Conservation (phyloP, 2,113 vertebrate species). For the Hystrix brachyura region DNA sequence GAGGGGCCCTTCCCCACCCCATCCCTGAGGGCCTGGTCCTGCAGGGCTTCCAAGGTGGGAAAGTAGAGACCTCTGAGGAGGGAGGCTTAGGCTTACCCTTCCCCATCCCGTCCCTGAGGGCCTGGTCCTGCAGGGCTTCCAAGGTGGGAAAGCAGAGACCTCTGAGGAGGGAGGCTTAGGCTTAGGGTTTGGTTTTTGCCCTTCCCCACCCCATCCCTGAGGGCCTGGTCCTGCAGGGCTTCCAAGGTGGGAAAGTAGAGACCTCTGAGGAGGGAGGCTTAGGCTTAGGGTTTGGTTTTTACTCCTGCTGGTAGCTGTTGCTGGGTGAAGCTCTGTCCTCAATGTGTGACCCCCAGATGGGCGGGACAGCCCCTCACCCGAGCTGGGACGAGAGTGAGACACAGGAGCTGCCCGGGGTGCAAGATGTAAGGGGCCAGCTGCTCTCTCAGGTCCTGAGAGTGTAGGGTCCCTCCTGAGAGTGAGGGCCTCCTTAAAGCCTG, state of each 20-base stretch:
- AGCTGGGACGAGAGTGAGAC: neutral
- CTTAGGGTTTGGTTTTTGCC: neutral
- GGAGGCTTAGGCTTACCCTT: neutral
- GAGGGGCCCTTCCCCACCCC: neutral
- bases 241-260: neutral
- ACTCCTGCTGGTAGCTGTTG: neutral
- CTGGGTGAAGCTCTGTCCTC: neutral
- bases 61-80: neutral
- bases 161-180: neutral
- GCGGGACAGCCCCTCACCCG: neutral
- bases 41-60: neutral
- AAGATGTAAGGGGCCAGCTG: neutral
- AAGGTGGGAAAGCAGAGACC: neutral
- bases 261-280: neutral
- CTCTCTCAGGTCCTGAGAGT: accelerated
- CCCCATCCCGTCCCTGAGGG: neutral
- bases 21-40: neutral
- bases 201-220: neutral
- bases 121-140: too few relatives aligned
- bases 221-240: neutral
- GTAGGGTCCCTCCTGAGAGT: too few relatives aligned
- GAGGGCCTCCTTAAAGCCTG: neutral
- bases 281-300: neutral
- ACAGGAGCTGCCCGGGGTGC: neutral
- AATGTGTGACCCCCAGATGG: neutral